Percentiles rank a stretch among this genome's conserved stretches.
Conservation (phyloP, 2,797 vertebrate species). For the Coilia nasus region DNA sequence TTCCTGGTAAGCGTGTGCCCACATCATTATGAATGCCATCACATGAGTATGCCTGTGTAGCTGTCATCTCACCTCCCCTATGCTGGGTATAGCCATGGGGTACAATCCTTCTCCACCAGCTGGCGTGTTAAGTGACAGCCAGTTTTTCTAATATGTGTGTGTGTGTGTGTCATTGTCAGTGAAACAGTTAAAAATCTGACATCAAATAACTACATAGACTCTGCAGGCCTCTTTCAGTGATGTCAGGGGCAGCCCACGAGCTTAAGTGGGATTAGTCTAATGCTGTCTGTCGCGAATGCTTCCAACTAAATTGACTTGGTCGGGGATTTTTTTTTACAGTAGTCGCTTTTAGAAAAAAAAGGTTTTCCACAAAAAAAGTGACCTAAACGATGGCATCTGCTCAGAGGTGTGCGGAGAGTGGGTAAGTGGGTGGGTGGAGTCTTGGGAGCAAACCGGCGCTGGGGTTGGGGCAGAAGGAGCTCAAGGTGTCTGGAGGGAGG, state of each 20-base stretch:
- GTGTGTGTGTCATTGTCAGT: slow-evolving; percentile 54
- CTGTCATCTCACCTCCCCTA: background rate
- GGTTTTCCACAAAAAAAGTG: background rate
- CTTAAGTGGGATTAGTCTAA: slow-evolving; percentile 74
- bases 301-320: slow-evolving; percentile 73
- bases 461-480: no score
- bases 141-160: background rate
- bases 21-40: background rate
- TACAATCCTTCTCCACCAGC: background rate
- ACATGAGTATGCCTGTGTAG: background rate
- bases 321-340: slow-evolving; percentile 61
- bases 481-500: no score
- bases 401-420: background rate
- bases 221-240: slow-evolving; percentile 75
- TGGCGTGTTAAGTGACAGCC: background rate
- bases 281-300: slow-evolving; percentile 68
- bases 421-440: slow-evolving; percentile 1
- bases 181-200: slow-evolving; percentile 66
- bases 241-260: slow-evolving; percentile 74
- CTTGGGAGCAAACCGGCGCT: no score
- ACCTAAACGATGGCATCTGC: background rate
- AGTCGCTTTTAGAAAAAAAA: slow-evolving; percentile 49
- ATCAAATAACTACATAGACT: slow-evolving; percentile 73
- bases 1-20: background rate
- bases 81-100: background rate